Evolutionary conservation across 92 coral and sea anemone genomes (phyloP).

Genomic region (Bergia sp.): DNA sequence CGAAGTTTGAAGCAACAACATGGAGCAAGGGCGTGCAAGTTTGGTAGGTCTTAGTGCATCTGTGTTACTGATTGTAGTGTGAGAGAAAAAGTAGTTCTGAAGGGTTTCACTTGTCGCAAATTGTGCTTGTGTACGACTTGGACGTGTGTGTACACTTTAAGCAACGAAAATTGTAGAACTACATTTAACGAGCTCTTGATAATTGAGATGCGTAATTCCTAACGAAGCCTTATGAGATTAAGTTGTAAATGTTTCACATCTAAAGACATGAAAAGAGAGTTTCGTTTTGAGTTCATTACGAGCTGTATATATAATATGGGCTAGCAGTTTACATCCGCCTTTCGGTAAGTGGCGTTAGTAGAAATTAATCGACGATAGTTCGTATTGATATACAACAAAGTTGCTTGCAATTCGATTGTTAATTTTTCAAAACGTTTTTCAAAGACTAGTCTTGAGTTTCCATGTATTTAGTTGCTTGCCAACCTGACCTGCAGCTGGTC

Average conservation of each 20-base stretch:
- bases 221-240: neutral
- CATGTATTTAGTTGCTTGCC: neutral
- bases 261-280: neutral
- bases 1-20: neutral
- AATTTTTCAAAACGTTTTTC: neutral
- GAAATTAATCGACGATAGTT: too few relatives aligned
- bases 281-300: neutral
- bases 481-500: neutral
- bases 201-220: slow-evolving; percentile 1
- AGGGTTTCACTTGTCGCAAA: neutral
- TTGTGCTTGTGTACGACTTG: neutral
- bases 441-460: neutral
- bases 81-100: neutral
- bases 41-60: neutral
- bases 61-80: neutral
- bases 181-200: neutral
- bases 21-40: neutral
- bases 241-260: neutral
- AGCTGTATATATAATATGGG: neutral
- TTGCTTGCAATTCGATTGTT: too few relatives aligned
- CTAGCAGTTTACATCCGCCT: neutral
- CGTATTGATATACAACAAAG: too few relatives aligned
- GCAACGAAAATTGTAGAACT: neutral
- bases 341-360: too few relatives aligned
- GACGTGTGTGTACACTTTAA: neutral